Conservation (phyloP, 1,140 invertebrate genomes). For the Drosophila kepulauana region DNA sequence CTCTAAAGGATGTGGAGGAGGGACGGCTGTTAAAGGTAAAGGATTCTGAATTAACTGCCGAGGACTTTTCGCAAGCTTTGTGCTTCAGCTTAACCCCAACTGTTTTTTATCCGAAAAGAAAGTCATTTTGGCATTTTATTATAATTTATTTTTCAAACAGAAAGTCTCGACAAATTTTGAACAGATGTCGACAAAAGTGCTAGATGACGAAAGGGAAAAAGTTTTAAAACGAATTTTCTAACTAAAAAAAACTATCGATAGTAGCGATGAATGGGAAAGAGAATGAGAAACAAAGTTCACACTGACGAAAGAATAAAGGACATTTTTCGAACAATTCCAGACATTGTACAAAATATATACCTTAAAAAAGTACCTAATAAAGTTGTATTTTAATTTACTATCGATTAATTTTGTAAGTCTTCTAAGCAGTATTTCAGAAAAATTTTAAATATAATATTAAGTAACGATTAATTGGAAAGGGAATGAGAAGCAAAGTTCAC, state of each 20-base stretch:
- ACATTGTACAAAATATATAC: too few relatives aligned
- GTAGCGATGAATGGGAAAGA: too few relatives aligned
- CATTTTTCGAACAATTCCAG: too few relatives aligned
- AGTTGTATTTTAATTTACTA: not conserved
- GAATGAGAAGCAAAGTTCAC: too few relatives aligned
- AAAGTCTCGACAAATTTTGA: not conserved
- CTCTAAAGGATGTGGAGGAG: not conserved
- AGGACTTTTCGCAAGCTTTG: conserved; percentile 18
- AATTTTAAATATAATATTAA: too few relatives aligned
- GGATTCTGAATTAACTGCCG: conserved; percentile 13
- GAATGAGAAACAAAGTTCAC: too few relatives aligned
- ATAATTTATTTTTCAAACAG: conserved; percentile 34
- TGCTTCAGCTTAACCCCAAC: not conserved
- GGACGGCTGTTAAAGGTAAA: not conserved
- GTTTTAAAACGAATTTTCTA: not conserved
- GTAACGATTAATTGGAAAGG: too few relatives aligned
- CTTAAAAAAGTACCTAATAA: too few relatives aligned
- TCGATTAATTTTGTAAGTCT: too few relatives aligned
- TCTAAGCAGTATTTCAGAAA: too few relatives aligned
- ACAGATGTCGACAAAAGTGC: too few relatives aligned
- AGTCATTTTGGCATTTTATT: conserved; percentile 16
- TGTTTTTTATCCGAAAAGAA: not conserved
- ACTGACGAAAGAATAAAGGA: too few relatives aligned
- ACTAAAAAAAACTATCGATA: not conserved
- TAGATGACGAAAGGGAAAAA: not conserved